These are phyloP conservation scores for Neosilurus mollespiculum DNA, from an alignment of 2,797 vertebrate genomes.

Conservation along the genomic window DNA sequence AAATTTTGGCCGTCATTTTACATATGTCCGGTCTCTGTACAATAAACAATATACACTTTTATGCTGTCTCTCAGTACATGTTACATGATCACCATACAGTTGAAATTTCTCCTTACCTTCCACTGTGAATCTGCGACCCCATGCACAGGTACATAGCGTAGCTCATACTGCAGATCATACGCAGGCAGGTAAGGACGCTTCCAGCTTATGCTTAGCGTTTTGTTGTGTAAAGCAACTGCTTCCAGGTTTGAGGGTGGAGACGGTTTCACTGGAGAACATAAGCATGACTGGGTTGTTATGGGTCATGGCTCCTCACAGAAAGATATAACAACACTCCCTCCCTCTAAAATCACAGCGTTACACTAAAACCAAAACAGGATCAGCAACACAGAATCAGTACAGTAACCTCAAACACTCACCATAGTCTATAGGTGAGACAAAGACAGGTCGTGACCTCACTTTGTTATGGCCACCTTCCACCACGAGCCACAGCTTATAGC, in stretches of 20 bases:
- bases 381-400: background rate
- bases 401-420: conserved; percentile 71
- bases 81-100: background rate
- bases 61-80: background rate
- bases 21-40: no score
- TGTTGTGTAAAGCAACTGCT: conserved; percentile 74
- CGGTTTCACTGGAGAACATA: conserved; percentile 79
- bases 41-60: background rate
- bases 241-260: conserved; percentile 72
- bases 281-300: background rate
- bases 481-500: conserved; percentile 91
- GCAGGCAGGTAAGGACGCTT: conserved; percentile 70
- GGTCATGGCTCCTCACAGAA: background rate
- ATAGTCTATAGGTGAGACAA: conserved; percentile 80
- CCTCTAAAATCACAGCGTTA: background rate
- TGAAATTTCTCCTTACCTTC: conserved; percentile 73
- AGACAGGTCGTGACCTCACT: conserved; percentile 79
- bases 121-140: conserved; percentile 66
- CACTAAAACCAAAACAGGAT: background rate
- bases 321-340: background rate
- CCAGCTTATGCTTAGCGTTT: conserved; percentile 82
- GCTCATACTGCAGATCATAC: conserved; percentile 77
- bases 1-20: no score
- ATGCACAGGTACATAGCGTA: conserved; percentile 70
- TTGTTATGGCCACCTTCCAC: conserved; percentile 72